These are phyloP conservation scores for Pachypanchax playfairii DNA, from an alignment of 2,113 vertebrate genomes.

Conservation along the genomic window DNA sequence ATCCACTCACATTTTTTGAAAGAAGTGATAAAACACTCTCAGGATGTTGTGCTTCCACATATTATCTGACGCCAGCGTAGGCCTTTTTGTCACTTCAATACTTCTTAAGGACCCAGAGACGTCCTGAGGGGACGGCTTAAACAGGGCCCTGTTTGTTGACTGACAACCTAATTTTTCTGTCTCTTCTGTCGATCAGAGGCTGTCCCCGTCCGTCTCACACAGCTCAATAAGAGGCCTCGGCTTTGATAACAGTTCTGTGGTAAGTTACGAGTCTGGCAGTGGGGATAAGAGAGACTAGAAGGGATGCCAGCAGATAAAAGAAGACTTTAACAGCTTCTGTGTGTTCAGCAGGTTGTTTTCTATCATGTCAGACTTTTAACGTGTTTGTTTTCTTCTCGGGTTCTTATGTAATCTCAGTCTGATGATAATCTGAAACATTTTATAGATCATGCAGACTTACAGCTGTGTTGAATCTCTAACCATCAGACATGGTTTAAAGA, in stretches of 20 bases:
- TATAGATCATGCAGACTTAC: constrained; percentile 38
- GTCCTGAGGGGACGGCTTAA: constrained; percentile 49
- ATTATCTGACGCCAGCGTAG: constrained; percentile 60
- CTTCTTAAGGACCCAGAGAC: constrained; percentile 49
- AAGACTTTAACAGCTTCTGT: constrained; percentile 62
- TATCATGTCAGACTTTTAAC: constrained; percentile 69
- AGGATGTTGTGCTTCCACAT: constrained; percentile 34
- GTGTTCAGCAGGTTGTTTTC: constrained; percentile 65
- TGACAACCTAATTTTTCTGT: constrained; percentile 51
- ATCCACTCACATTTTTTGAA: constrained; percentile 50
- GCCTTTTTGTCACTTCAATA: constrained; percentile 57
- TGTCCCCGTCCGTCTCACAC: constrained; percentile 17
- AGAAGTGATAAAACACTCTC: constrained; percentile 51
- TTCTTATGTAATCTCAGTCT: constrained; percentile 60
- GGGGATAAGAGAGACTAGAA: constrained; percentile 60
- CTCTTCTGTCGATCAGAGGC: constrained; percentile 54
- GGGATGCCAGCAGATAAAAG: constrained; percentile 73
- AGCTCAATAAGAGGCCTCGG: constrained; percentile 57
- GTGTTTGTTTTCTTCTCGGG: constrained; percentile 41
- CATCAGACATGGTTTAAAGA: constrained; percentile 21
- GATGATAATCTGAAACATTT: constrained; percentile 57
- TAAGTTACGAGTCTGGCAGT: constrained; percentile 63
- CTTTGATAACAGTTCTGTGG: constrained; percentile 72
- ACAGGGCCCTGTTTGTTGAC: constrained; percentile 51
- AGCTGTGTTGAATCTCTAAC: constrained; percentile 40